Base-by-base conservation (phyloP, 2,797 vertebrate genomes). In the Eupleurogrammus muticus region DNA sequence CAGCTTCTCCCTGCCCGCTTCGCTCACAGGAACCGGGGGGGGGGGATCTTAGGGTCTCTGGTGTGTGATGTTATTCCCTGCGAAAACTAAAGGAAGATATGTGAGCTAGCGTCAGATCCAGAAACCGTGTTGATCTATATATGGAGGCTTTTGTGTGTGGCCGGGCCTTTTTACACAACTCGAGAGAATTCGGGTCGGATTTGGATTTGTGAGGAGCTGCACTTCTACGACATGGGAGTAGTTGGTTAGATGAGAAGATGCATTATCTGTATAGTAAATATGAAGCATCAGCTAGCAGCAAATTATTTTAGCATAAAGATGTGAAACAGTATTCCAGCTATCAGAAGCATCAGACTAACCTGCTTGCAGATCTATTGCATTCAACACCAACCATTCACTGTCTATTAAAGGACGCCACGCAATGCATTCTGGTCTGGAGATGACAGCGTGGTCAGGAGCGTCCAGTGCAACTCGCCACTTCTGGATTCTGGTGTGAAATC, bases 1-100 rank as follows among this genome's bases (percentile, higher is more conserved):
- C 87, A 75, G 79, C 69, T 79, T 79, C 54, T 48, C 82, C 81
- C 66, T 38, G 75, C 81, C 80, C 11, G 55, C 68, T 76, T 82
- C 68, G 5, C 78, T 89, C 75, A 86, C 79, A 68, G 35, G 4
- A 11, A 49, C n/a, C n/a, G n/a, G n/a, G 69, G 63, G 44, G 75
- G 63, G 46, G 75, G 81, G 83, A 88, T 87, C 79, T 77, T 66
- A 68, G 64, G 63, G 54, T 76, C 72, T 57, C 75, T 38, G 0
- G 79, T 67, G 74, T 66, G 14, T 73, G 66, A 81, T 77, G 77
- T 73, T 84, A 73, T 86, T 76, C 61, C 75, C 66, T 42, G 40
- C 65, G n/a, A 75, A 59, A 75, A 70, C 55, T 62, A 73, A 77
- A 80, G 60, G 70, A 66, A 80, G 82, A 85, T 66, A 70, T 78